phyloP scores from a whole-genome alignment of 2,797 vertebrate genomes.

The Antennarius maculatus region DNA sequence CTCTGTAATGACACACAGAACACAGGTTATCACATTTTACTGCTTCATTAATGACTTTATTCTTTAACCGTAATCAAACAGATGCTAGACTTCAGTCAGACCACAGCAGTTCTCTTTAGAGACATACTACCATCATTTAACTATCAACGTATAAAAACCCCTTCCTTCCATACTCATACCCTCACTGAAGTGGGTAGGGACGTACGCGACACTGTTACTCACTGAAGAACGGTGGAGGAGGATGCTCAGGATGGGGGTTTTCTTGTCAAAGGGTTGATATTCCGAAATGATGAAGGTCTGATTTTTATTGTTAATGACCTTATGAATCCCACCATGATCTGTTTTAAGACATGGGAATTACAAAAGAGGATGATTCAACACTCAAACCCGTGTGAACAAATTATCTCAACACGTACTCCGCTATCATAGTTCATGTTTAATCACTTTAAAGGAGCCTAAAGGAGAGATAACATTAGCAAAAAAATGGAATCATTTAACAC shows the following conservation, averaged over 20 bases:
- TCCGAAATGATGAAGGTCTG: constrained; percentile 66
- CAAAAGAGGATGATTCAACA: neutral
- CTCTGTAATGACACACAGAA: constrained; percentile 52
- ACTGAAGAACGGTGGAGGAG: constrained; percentile 58
- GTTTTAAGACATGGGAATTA: neutral
- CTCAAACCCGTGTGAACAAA: neutral
- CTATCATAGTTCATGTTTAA: neutral
- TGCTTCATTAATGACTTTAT: neutral
- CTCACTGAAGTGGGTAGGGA: neutral
- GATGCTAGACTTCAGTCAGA: neutral
- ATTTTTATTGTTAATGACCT: constrained; percentile 44
- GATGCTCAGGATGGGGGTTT: constrained; percentile 32
- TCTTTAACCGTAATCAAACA: neutral
- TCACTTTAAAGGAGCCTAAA: neutral
- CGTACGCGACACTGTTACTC: constrained; percentile 33
- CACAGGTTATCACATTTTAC: neutral
- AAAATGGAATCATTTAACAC: no score
- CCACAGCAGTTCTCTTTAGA: neutral
- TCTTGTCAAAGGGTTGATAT: constrained; percentile 52
- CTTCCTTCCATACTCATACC: neutral
- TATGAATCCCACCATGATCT: constrained; percentile 76
- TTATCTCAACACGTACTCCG: neutral
- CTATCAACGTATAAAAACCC: neutral
- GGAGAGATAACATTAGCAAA: no score
- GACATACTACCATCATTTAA: neutral